Conservation (phyloP, 2,113 vertebrate species). For the Daboia siamensis region DNA sequence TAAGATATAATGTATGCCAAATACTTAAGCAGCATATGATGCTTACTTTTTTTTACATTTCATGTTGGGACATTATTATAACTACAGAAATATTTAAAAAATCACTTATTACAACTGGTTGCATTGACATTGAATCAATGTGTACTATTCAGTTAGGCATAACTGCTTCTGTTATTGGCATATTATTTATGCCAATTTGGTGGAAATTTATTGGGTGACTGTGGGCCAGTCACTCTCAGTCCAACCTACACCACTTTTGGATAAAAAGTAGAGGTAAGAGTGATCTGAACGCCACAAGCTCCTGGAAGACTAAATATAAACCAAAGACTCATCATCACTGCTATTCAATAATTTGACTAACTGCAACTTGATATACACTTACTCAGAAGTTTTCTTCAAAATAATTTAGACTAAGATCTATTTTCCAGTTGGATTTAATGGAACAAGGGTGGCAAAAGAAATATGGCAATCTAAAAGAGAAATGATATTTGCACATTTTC, state of each 20-base stretch:
- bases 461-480: neutral
- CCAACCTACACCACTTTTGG: neutral
- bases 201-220: neutral
- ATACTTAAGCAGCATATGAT: neutral
- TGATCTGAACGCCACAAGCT: neutral
- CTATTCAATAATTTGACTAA: neutral
- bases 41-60: neutral
- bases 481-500: neutral
- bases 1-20: neutral
- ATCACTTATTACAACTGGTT: neutral
- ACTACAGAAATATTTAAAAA: neutral
- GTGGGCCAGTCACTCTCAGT: neutral
- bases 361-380: neutral
- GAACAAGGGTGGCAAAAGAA: neutral
- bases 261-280: neutral
- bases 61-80: neutral
- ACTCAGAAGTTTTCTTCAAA: neutral
- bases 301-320: neutral
- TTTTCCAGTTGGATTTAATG: neutral
- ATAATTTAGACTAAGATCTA: neutral
- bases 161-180: neutral
- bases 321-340: neutral
- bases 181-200: neutral
- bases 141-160: neutral
- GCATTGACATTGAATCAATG: neutral